Conservation (phyloP, 2,113 vertebrate species). For the Scortum barcoo region DNA sequence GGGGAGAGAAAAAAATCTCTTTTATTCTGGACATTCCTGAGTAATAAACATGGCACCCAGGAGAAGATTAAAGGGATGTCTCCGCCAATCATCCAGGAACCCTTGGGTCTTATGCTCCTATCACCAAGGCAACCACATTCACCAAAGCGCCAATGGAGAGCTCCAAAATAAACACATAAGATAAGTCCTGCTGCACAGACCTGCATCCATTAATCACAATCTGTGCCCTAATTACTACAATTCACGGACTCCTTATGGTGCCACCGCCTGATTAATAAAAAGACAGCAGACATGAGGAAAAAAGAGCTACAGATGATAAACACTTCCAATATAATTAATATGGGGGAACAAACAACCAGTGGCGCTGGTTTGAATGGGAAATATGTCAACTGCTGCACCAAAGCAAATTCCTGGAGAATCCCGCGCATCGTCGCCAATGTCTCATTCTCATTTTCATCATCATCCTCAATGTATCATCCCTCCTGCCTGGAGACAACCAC, state of each 20-base stretch:
- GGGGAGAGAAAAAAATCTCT: background rate
- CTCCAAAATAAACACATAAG: constrained; percentile 47
- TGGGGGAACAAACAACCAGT: background rate
- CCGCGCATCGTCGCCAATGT: background rate
- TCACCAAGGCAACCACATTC: constrained; percentile 74
- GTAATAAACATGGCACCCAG: constrained; percentile 46
- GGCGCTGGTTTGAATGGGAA: background rate
- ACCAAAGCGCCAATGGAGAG: constrained; percentile 32
- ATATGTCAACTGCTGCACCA: background rate
- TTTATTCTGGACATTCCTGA: constrained; percentile 17
- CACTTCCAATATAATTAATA: background rate
- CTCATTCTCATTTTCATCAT: constrained; percentile 8
- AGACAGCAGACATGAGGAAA: background rate
- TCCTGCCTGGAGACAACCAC: constrained; percentile 48
- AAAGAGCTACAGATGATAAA: background rate
- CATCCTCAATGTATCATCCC: background rate
- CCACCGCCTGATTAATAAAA: constrained; percentile 17
- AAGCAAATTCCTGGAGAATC: background rate
- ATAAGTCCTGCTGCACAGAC: background rate
- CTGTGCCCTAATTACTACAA: background rate
- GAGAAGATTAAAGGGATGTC: constrained; percentile 48
- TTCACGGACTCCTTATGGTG: background rate
- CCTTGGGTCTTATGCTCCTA: constrained; percentile 44
- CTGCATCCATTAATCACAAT: constrained; percentile 3
- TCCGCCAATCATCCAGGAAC: constrained; percentile 39